Base-by-base conservation (phyloP, 2,797 vertebrate species). In the Myiotriccus ornatus region DNA sequence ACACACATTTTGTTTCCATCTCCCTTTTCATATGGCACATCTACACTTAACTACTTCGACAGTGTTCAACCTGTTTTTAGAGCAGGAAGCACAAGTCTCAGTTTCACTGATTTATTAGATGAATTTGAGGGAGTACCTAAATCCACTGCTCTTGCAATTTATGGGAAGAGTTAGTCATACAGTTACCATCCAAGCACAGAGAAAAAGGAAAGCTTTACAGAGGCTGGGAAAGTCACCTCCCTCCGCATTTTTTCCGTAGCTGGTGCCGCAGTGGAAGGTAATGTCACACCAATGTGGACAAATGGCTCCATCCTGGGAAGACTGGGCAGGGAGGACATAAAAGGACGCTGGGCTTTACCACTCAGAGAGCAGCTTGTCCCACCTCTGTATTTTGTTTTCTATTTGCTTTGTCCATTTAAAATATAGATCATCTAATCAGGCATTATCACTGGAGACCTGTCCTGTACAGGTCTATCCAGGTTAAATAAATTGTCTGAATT, bases 41-140 rank as follows among this genome's bases (percentile, higher is more conserved):
- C 28, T 76, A 65, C 2, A 1, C 12, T 88, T 67, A 78, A 69
- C 8, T 12, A 3, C 25, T 68, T 8, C 64, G 52, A 14, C 3
- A 1, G 23, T 1, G 0, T 25, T 88, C 60, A 78, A 10, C 12
- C 49, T 37, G 25, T 5, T 68, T 86, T 68, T 27, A 46, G 55
- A 82, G n/a, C 25, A 64, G 70, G 30, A 39, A 89, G 44, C 37
- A 21, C 1, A 0, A 5, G 47, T 34, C 59, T 79, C 12, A 20
- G 41, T 80, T 64, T 32, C 46, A 12, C 7, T 85, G 82, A 91
- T 82, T 91, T 89, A 87, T 73, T 32, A n/a, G 64, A 22, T 62
- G 79, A 92, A 91, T 87, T 83, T 64, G 71, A 87, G 41, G 22
- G 17, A 87, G 47, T 16, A 34, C 52, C 79, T 89, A 87, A 91